Base-by-base conservation (phyloP, 2,797 vertebrate species). In the Diplodus sargus region DNA sequence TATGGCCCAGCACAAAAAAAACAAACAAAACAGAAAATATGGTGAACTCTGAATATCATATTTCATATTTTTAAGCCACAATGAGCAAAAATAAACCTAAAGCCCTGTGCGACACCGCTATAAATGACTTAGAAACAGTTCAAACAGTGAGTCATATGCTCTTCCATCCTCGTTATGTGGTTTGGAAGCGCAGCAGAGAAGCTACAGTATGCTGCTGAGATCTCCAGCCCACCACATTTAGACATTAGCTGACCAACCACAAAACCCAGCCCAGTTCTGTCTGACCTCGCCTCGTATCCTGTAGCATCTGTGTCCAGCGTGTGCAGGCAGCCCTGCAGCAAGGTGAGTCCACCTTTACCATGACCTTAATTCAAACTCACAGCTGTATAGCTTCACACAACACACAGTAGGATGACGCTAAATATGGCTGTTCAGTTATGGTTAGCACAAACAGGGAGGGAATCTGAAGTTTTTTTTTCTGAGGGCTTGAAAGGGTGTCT, bases 291-390 rank as follows among this genome's bases (percentile, higher is more conserved):
- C 70, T 87, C 2, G 14, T 59, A 74, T 81, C 82, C 58, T 74
- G 75, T 8, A 64, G 82, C 76, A 57, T 74, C 59, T 34, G 45
- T 48, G 58, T 81, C 43, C 80, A 79, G 72, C 43, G 72, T 80
- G 69, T 5, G 14, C 71, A 72, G 64, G 78, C 56, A 70, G 74
- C 73, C 84, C 80, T 62, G 82, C 65, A 85, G 87, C 89, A 82
- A 49, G 58, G 53, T 60, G 76, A 87, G 69, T 18, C 76, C 68
- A 89, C 90, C 90, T 89, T 84, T 70, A 82, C 75, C 61, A 11
- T 85, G 88, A 91, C 85, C 89, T 83, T 74, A 83, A 90, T 90
- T 86, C 71, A 87, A 84, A 71, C 76, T 53, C 88, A 89, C 92
- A 90, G 80, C 79, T 82, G 81, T 57, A 62, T 43, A 83, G 70